These are phyloP conservation scores for Aspidapion aeneum DNA, from an alignment of 2,888 invertebrate species.

Conservation along the genomic window DNA sequence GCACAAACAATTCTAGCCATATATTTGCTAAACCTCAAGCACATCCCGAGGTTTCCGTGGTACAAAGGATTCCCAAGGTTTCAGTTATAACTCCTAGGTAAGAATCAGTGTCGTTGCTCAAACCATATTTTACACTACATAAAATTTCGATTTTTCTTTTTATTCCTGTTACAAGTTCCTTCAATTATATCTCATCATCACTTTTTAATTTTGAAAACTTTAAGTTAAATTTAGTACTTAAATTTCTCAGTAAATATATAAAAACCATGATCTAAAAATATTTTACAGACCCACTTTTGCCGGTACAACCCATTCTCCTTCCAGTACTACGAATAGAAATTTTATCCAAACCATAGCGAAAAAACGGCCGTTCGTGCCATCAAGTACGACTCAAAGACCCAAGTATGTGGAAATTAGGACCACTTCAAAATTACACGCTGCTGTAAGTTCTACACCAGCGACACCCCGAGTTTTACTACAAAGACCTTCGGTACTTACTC, in stretches of 20 bases:
- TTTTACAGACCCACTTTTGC: constrained; percentile 17
- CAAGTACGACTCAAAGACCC: constrained; percentile 41
- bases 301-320: constrained; percentile 50
- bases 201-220: no score
- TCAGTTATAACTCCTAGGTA: constrained; percentile 25
- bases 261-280: no score
- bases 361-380: constrained; percentile 13
- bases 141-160: no score
- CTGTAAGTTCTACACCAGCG: constrained; percentile 43
- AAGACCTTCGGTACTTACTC: constrained; percentile 34
- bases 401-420: constrained; percentile 36
- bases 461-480: constrained; percentile 43
- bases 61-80: constrained; percentile 44
- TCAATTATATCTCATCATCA: no score
- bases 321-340: constrained; percentile 55
- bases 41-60: constrained; percentile 38
- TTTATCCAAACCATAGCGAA: constrained; percentile 62
- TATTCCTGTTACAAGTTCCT: no score
- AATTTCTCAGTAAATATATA: no score
- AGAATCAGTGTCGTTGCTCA: neutral
- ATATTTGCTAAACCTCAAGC: constrained; percentile 42
- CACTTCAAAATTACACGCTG: constrained; percentile 40
- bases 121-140: no score
- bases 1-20: constrained; percentile 54
- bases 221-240: no score